Conservation (phyloP, 1,140 invertebrate species). For the Orius laevigatus region DNA sequence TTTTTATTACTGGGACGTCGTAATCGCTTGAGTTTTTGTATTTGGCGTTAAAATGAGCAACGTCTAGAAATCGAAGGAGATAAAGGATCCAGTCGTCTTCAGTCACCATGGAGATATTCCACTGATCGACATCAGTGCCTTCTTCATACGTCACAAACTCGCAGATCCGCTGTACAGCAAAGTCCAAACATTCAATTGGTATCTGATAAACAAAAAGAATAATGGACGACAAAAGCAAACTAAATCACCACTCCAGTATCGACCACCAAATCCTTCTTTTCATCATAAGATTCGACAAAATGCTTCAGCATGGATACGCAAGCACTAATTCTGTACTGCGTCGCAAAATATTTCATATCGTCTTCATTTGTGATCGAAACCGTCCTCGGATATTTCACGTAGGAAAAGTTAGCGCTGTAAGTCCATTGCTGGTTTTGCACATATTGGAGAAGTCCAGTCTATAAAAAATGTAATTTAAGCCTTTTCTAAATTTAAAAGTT, state of each 20-base stretch:
- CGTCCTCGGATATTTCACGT: slow-evolving; percentile 70
- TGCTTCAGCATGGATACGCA: slow-evolving; percentile 69
- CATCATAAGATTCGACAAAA: slow-evolving; percentile 40
- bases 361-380: slow-evolving; percentile 74
- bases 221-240: background rate
- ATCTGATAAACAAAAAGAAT: slow-evolving; percentile 20
- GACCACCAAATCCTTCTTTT: slow-evolving; percentile 24
- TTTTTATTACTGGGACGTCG: slow-evolving; percentile 21
- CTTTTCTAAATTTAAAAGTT: background rate
- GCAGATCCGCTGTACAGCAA: slow-evolving; percentile 56
- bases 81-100: slow-evolving; percentile 77
- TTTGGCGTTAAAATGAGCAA: slow-evolving; percentile 44
- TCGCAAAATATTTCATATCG: slow-evolving; percentile 72
- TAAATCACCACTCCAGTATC: slow-evolving; percentile 36
- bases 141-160: slow-evolving; percentile 56
- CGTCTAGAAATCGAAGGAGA: slow-evolving; percentile 52
- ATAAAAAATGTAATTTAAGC: slow-evolving; percentile 11
- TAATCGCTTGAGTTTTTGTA: slow-evolving; percentile 29
- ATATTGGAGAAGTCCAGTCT: slow-evolving; percentile 57
- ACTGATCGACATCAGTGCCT: slow-evolving; percentile 73
- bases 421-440: slow-evolving; percentile 80
- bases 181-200: slow-evolving; percentile 55
- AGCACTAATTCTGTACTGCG: slow-evolving; percentile 76
- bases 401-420: slow-evolving; percentile 59
- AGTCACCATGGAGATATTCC: slow-evolving; percentile 46